These are phyloP conservation scores for Ametastegia equiseti DNA, from an alignment of 2,888 invertebrate genomes.

Conservation along the genomic window DNA sequence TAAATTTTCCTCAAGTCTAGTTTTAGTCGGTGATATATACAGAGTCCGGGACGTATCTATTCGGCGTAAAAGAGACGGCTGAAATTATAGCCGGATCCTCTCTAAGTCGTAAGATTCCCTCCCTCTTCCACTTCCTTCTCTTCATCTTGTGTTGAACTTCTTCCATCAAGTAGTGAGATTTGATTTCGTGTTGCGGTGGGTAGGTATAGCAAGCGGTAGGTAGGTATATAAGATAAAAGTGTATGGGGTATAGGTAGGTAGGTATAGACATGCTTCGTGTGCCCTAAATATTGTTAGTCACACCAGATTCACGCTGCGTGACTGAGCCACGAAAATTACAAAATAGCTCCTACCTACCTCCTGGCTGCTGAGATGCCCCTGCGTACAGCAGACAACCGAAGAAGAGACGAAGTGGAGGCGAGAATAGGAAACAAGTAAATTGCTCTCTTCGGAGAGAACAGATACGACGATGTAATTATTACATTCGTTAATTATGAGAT, in stretches of 20 bases:
- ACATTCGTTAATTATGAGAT: conserved; percentile 34
- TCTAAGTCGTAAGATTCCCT: too few species aligned
- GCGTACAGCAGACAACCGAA: not conserved
- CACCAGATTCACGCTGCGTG: conserved; percentile 61
- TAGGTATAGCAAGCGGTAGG: not conserved
- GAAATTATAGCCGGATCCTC: too few species aligned
- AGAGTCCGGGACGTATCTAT: too few species aligned
- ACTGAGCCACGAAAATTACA: conserved; percentile 64
- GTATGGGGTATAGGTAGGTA: too few species aligned
- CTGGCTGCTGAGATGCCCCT: not conserved
- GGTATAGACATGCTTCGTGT: conserved; percentile 42
- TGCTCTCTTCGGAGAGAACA: not conserved
- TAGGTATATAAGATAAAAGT: too few species aligned
- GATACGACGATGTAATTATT: conserved; percentile 8
- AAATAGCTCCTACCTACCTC: conserved; percentile 53
- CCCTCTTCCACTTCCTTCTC: too few species aligned
- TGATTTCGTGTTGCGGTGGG: not conserved
- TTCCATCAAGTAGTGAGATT: too few species aligned
- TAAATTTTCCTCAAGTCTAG: too few species aligned
- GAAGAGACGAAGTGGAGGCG: not conserved
- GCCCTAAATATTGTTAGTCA: conserved; percentile 63
- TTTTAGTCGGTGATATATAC: too few species aligned
- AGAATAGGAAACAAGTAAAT: conserved; percentile 12
- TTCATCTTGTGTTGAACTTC: too few species aligned
- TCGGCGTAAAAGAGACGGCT: too few species aligned